Evolutionary conservation across 2,113 vertebrate species (phyloP).

Genomic region (Motacilla tschutschensis): DNA sequence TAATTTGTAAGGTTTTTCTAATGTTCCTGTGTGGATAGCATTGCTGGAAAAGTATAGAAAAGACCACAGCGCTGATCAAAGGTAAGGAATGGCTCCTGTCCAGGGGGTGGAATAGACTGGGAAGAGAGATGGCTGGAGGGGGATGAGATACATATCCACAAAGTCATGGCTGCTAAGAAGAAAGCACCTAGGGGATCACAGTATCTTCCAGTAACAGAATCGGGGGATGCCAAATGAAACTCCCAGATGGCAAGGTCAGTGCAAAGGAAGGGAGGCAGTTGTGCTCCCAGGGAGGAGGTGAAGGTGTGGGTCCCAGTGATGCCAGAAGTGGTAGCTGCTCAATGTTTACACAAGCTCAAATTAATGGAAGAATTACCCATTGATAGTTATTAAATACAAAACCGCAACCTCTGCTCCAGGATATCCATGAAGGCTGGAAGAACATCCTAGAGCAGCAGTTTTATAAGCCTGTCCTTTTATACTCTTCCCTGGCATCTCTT

Average conservation of each 20-base stretch:
- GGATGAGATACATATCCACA: background rate
- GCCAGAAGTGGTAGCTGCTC: background rate
- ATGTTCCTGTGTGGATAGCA: background rate
- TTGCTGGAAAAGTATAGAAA: background rate
- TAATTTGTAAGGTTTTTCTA: background rate
- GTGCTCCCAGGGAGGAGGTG: constrained; percentile 6
- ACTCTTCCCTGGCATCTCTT: constrained; percentile 25
- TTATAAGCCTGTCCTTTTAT: constrained; percentile 39
- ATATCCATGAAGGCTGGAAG: constrained; percentile 41
- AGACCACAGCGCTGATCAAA: background rate
- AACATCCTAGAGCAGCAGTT: constrained; percentile 29
- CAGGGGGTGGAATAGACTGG: background rate
- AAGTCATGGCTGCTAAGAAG: background rate
- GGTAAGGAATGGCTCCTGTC: background rate
- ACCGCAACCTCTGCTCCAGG: constrained; percentile 38
- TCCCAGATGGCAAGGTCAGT: constrained; percentile 27
- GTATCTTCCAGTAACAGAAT: constrained; percentile 28
- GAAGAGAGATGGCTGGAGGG: background rate
- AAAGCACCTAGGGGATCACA: background rate
- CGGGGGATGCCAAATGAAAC: background rate
- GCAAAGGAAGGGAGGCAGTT: background rate
- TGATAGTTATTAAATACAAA: constrained; percentile 53
- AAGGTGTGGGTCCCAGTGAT: background rate
- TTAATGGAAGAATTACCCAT: constrained; percentile 38
- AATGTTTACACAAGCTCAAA: constrained; percentile 7